A percentile compares a stretch with the other conserved stretches of the same genome.
These are phyloP conservation scores for Hylaea fasciaria DNA, from an alignment of 2,888 invertebrate genomes.

Conservation along the genomic window DNA sequence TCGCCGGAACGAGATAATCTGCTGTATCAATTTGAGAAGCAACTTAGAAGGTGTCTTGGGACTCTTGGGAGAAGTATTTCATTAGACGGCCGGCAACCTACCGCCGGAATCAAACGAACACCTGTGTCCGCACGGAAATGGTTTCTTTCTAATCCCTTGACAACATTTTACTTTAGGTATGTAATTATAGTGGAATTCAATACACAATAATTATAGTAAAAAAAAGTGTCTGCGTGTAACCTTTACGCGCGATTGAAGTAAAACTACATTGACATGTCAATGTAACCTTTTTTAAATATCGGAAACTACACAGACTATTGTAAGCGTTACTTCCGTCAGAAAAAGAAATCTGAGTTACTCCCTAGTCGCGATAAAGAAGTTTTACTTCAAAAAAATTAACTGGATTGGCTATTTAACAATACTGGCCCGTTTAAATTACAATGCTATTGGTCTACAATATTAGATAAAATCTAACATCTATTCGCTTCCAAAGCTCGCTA, in stretches of 20 bases:
- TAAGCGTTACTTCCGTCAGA: too few species aligned
- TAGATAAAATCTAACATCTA: constrained; percentile 51
- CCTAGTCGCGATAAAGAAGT: neutral
- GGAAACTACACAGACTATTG: too few species aligned
- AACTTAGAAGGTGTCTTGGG: constrained; percentile 66
- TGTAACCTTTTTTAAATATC: too few species aligned
- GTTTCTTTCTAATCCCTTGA: constrained; percentile 1
- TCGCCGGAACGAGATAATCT: constrained; percentile 74
- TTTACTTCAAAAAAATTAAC: too few species aligned
- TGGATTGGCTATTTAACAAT: too few species aligned
- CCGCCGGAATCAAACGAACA: constrained; percentile 40
- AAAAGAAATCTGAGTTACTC: neutral
- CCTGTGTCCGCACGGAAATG: constrained; percentile 36
- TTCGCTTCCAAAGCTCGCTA: constrained; percentile 66
- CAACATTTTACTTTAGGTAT: too few species aligned
- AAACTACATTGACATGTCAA: too few species aligned
- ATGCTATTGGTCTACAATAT: neutral
- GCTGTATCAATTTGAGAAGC: constrained; percentile 76
- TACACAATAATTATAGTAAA: too few species aligned
- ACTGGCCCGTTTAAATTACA: too few species aligned
- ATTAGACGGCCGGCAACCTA: constrained; percentile 58
- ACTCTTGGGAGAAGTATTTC: constrained; percentile 77
- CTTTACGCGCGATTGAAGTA: too few species aligned
- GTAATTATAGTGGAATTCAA: too few species aligned
- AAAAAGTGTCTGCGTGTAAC: too few species aligned